phyloP scores from a whole-genome alignment of 2,888 invertebrate genomes.

The Drosophila ustulata region DNA sequence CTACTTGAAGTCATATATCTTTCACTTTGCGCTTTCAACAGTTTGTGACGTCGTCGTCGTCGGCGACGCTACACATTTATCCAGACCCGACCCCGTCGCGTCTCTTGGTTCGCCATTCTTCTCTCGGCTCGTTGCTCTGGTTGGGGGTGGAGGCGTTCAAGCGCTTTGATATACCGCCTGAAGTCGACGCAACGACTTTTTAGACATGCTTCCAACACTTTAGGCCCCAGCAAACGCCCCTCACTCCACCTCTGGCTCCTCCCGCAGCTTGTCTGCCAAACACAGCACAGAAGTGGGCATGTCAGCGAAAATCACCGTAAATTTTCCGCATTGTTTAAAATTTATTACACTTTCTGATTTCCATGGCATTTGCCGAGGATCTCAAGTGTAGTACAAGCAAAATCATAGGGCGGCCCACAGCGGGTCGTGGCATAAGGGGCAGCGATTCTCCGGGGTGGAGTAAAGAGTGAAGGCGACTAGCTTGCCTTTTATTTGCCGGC shows the following conservation, averaged over 20 bases:
- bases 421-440: background rate
- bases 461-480: constrained; percentile 20
- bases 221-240: constrained; percentile 17
- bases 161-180: constrained; percentile 75
- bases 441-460: constrained; percentile 13
- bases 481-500: constrained; percentile 69
- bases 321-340: constrained; percentile 80
- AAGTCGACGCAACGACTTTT: constrained; percentile 52
- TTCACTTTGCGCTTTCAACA: constrained; percentile 81
- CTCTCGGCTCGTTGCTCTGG: constrained; percentile 1
- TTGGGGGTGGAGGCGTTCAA: constrained; percentile 57
- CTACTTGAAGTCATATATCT: constrained; percentile 80
- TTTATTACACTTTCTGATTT: constrained; percentile 80
- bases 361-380: constrained; percentile 51
- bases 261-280: constrained; percentile 50
- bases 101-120: background rate
- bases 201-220: constrained; percentile 70
- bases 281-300: constrained; percentile 75
- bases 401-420: background rate
- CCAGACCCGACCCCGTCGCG: constrained; percentile 14
- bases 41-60: constrained; percentile 74
- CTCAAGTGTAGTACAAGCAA: constrained; percentile 15
- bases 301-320: constrained; percentile 80
- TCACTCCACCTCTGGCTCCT: background rate
- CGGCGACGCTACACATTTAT: constrained; percentile 67